Evolutionary conservation across 37 sponge, comb jelly and placozoan genomes (phyloP), one percentile per base, ranked within the genome.

Genomic region (Halichondria panicea): DNA sequence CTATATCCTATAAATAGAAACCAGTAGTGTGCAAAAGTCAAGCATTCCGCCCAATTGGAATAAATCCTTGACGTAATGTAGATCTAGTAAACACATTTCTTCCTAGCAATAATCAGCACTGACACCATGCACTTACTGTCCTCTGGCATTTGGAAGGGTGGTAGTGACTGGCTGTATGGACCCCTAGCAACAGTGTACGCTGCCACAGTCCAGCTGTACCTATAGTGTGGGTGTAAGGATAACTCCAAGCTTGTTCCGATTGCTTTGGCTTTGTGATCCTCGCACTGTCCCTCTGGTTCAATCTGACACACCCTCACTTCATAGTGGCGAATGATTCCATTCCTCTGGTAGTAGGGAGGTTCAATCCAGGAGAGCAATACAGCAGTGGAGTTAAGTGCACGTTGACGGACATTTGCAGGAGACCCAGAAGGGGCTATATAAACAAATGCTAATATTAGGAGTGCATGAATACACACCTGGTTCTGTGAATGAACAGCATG

Each of bases 311-410:
- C 68, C 15, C 40, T 52, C 19, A 81, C 45, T 33, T 34, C 28
- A 40, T 74, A 83, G 22, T 55, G 53, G n/a, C 43, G 65, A 21
- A 83, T 74, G 68, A 74, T 45, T 18, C 75, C 75, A 32, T 74
- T 74, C 33, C 45, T 32, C 27, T 58, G 39, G 27, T 41, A 32
- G n/a, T 2, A 32, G 55, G 75, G 41, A 30, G 75, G 75, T 30
- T 60, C 62, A 30, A 34, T 19, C 75, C 75, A 74, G 34, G 75
- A 74, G 8, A 60, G 8, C 11, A 24, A n/a, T 22, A 74, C 24
- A 39, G 45, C 61, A 59, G 61, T 53, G 27, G n/a, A 37, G 30
- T 25, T 74, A 11, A 58, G 27, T 22, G 61, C 75, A 13, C 22
- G 27, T 21, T n/a, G 25, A 11, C 13, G 27, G 28, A 74, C 41